These are phyloP conservation scores for Mimachlamys varia DNA, from an alignment of 2,888 invertebrate genomes.

Conservation along the genomic window DNA sequence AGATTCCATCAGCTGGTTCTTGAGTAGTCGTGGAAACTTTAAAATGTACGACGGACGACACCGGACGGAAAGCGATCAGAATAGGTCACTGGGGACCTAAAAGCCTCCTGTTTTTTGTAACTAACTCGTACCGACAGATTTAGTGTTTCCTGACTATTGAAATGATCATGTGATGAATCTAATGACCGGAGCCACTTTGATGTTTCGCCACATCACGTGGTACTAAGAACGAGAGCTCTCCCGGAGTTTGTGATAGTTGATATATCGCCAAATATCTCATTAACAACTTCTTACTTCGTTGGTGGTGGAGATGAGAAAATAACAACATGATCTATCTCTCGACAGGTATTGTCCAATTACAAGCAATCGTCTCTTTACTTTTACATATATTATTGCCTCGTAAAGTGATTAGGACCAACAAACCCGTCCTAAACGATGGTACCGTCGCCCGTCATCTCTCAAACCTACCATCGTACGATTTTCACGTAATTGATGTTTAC, in stretches of 20 bases:
- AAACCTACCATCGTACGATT: not conserved
- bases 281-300: not conserved
- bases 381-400: not conserved
- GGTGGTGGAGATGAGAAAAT: not conserved
- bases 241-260: not conserved
- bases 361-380: not conserved
- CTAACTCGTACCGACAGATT: no score
- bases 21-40: no score
- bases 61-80: no score
- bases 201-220: not conserved
- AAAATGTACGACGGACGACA: no score
- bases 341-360: not conserved
- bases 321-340: not conserved
- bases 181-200: not conserved
- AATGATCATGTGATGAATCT: no score
- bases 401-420: not conserved
- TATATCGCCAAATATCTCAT: not conserved
- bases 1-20: no score
- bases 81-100: no score
- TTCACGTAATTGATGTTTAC: not conserved
- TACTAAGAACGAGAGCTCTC: not conserved
- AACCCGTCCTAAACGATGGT: not conserved
- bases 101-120: no score
- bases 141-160: no score
- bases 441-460: not conserved